Base-by-base conservation (phyloP, 2,113 vertebrate species). In the Phoenicopterus ruber region DNA sequence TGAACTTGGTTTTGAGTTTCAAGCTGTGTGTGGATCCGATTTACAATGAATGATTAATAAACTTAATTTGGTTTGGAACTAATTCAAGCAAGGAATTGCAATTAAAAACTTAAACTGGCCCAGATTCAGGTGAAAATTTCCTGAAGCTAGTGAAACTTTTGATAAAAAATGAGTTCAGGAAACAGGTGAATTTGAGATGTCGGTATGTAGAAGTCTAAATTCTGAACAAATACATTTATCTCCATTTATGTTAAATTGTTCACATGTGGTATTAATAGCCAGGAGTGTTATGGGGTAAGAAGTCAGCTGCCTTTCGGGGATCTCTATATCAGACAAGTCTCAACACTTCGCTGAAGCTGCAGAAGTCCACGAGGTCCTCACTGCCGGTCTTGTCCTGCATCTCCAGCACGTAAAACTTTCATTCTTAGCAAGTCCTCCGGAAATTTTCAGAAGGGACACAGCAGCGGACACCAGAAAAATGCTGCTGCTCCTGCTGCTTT, bases 341-440 rank as follows among this genome's bases (percentile, higher is more conserved):
- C 59, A 73, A 38, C 26, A 26, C 10, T 24, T n/a, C 44, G 81
- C 26, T 83, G 57, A 79, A 82, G 46, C 36, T 86, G 36, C 28
- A 61, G n/a, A 65, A 65, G 24, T 59, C 69, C 57, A 12, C 26
- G 57, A 59, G 22, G 44, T 76, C 4, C 4, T 74, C 36, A 29
- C 44, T 59, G 29, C 47, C 31, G 24, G 8, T 76, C 47, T 59
- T 74, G 40, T 82, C 32, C 34, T 78, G 14, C 1, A 0, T 78
- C 50, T 42, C 44, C 63, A 59, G 42, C 22, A 72, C 0, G 0
- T 47, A 65, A 69, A 85, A 52, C 3, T 79, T 67, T 6, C 6
- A 40, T 67, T 40, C 54, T 80, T 65, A 18, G 7, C 28, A 72
- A 80, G 7, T 57, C 10, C 15, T 73, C 17, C 2, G 3, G 40